Evolutionary conservation across 2,888 invertebrate species (phyloP).

Genomic region (Phymatocera aterrima): DNA sequence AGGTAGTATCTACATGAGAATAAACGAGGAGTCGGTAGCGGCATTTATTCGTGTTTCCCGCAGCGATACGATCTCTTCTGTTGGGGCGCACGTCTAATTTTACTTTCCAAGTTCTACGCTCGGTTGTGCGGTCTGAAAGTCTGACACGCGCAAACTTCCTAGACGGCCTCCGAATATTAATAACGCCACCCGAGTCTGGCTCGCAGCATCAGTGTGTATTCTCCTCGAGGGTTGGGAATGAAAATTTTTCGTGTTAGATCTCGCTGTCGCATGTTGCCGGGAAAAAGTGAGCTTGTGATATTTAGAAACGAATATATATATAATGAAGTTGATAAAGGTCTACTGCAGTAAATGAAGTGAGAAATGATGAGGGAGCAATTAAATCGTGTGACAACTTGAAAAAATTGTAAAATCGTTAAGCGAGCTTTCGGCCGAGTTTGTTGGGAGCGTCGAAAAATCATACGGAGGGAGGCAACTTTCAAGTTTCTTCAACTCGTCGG

Average conservation of each 20-base stretch:
- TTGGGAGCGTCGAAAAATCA: not conserved
- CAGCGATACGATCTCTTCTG: constrained; percentile 34
- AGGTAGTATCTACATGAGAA: not conserved
- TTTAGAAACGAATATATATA: not conserved
- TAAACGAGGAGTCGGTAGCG: not conserved
- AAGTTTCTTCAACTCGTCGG: constrained; percentile 3
- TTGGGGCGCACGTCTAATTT: constrained; percentile 53
- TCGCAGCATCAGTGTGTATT: not conserved
- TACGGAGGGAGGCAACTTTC: not conserved
- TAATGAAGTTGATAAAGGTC: not conserved
- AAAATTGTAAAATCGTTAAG: not conserved
- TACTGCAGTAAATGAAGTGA: too few species aligned
- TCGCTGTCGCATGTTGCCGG: not conserved
- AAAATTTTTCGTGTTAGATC: constrained; percentile 10
- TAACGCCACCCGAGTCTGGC: constrained; percentile 38
- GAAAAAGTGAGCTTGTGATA: not conserved
- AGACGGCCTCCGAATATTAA: constrained; percentile 57
- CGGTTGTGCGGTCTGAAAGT: constrained; percentile 47
- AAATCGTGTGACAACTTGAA: not conserved
- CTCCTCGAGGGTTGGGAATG: constrained; percentile 9
- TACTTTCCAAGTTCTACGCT: constrained; percentile 53
- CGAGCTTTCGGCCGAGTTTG: not conserved
- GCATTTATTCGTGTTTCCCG: constrained; percentile 24
- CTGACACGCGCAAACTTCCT: constrained; percentile 55
- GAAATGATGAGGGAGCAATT: not conserved